Conservation (phyloP, 2,888 invertebrate species). For the Andrena camellia region DNA sequence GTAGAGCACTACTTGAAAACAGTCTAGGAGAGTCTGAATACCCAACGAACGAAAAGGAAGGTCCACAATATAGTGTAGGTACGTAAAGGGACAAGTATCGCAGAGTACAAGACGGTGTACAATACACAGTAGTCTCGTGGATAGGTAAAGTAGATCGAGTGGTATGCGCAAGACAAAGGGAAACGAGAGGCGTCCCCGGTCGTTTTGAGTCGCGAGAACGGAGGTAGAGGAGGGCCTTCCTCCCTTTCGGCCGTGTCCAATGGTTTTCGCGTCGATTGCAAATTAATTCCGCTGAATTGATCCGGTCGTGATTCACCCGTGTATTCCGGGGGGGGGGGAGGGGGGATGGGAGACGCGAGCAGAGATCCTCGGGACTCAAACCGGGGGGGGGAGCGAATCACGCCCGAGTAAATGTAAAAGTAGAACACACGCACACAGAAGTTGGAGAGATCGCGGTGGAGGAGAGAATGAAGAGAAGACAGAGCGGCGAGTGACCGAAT, state of each 20-base stretch:
- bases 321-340: background rate
- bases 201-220: constrained; percentile 51
- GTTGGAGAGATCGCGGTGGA: constrained; percentile 20
- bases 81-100: constrained; percentile 50
- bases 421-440: constrained; percentile 72
- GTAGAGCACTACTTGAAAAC: constrained; percentile 25
- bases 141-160: constrained; percentile 31
- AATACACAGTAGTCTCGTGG: constrained; percentile 23
- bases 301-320: constrained; percentile 19
- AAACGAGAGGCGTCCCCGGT: background rate
- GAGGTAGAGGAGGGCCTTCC: background rate
- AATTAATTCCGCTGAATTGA: constrained; percentile 36
- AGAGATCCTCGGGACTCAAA: constrained; percentile 62
- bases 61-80: constrained; percentile 41
- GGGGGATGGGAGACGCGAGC: background rate
- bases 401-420: constrained; percentile 61
- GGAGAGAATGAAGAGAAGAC: constrained; percentile 46
- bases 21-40: constrained; percentile 20
- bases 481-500: constrained; percentile 42
- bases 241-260: too few relatives aligned
- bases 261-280: too few relatives aligned
- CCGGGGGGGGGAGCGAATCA: constrained; percentile 12
- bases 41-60: constrained; percentile 32
- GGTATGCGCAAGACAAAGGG: constrained; percentile 55
- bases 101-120: constrained; percentile 47